Base-by-base conservation (phyloP, 2,797 vertebrate species). In the Salarias fasciatus region DNA sequence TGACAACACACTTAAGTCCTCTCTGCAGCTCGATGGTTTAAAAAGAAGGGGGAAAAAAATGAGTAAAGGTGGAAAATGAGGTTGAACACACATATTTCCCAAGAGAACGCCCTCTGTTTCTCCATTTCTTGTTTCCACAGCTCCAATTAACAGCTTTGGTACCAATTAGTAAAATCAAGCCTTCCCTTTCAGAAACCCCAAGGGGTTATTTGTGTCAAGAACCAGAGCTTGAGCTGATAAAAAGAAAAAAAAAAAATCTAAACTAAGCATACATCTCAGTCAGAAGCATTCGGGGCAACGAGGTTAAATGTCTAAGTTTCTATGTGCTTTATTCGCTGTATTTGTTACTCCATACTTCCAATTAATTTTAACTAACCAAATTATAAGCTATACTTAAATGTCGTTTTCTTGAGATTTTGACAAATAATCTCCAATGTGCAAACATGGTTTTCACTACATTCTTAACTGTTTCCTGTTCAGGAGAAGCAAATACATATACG, bases 141-240 rank as follows among this genome's bases (percentile, higher is more conserved):
- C 84, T 80, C 85, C 90, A 92, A 90, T 91, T 92, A 89, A 87
- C 77, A 86, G 80, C 87, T 78, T 87, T 86, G 85, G 73, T 88
- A 86, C 86, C 91, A 92, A 92, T 92, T 92, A 92, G 85, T 73
- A 78, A 87, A 88, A 89, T 91, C 86, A 91, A 89, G 75, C 75
- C 57, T 85, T 86, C 42, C 60, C 69, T 82, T 67, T 85, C 69
- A 74, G 67, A 78, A 84, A 64, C 51, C 88, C 85, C 88, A 63
- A 49, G 79, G 84, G 91, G 82, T 76, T 88, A 55, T 67, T 53
- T 64, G 75, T 85, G 85, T 87, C 80, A 82, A 67, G 76, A 83
- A 81, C 36, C 69, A 72, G 50, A 18, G 62, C 48, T 71, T 11
- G 62, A 49, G 75, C 54, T 69, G 33, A 35, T 35, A 35, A 35